phyloP scores from a whole-genome alignment of 1,140 invertebrate species.

The Ephestia elutella region DNA sequence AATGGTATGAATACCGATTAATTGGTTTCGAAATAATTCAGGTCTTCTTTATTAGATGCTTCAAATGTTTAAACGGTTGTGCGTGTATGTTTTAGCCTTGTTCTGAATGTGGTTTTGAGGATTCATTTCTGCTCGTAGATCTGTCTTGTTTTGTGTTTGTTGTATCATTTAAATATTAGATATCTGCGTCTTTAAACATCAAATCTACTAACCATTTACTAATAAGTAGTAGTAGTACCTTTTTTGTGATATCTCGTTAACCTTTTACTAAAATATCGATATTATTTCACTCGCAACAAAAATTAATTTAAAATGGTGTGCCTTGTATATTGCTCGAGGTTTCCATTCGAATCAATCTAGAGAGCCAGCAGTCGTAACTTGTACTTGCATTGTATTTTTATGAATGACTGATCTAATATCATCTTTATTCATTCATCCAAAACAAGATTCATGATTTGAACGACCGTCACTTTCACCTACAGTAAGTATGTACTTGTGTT shows the following conservation, averaged over 20 bases:
- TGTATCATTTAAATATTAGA: too few species aligned
- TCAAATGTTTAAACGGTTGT: slow-evolving; percentile 3
- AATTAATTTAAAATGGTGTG: too few species aligned
- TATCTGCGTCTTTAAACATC: too few species aligned
- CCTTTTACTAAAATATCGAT: too few species aligned
- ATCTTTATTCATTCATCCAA: neutral
- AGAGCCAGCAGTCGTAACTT: neutral
- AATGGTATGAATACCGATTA: slow-evolving; percentile 15
- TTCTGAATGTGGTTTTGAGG: slow-evolving; percentile 1
- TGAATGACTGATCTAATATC: neutral
- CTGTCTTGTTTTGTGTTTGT: too few species aligned
- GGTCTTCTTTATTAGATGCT: neutral
- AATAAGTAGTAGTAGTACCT: too few species aligned
- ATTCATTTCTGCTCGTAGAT: too few species aligned
- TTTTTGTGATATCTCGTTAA: too few species aligned
- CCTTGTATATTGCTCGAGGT: too few species aligned
- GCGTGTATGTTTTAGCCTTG: neutral
- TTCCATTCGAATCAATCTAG: too few species aligned
- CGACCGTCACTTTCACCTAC: neutral
- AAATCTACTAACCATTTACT: too few species aligned
- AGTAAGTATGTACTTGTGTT: neutral
- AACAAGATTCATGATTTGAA: neutral
- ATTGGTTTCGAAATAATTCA: slow-evolving; percentile 16
- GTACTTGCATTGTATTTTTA: neutral
- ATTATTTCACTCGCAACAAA: too few species aligned